Evolutionary conservation across 2,888 invertebrate genomes (phyloP).

Genomic region (Synanthedon myopaeformis): DNA sequence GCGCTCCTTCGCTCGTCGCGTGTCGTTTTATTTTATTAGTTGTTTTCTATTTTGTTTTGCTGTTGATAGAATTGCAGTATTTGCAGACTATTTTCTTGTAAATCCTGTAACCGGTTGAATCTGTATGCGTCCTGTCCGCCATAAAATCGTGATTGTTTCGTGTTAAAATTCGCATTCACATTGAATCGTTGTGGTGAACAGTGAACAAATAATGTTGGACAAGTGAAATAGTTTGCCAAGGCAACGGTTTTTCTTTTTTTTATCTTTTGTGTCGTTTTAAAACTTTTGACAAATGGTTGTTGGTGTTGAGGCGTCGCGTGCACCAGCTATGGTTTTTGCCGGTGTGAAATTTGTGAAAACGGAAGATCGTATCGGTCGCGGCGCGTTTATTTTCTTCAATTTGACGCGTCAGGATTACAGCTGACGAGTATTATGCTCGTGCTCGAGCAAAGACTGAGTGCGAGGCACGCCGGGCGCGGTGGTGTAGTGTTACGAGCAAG

Average conservation of each 20-base stretch:
- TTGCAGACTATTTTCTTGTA: slow-evolving; percentile 1
- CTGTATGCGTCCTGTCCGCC: too few species aligned
- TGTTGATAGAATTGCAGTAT: slow-evolving; percentile 4
- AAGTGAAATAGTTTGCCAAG: slow-evolving; percentile 32
- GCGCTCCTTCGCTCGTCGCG: slow-evolving; percentile 28
- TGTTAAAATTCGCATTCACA: too few species aligned
- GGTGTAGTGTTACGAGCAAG: slow-evolving; percentile 50
- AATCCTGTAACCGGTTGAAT: slow-evolving; percentile 1
- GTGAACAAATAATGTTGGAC: slow-evolving; percentile 68
- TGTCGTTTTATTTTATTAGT: slow-evolving; percentile 20
- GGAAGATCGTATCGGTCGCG: slow-evolving; percentile 44
- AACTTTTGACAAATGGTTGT: slow-evolving; percentile 21
- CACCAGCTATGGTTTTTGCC: slow-evolving; percentile 58
- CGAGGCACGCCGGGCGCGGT: slow-evolving; percentile 47
- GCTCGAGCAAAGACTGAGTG: slow-evolving; percentile 61
- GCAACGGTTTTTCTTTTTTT: neutral
- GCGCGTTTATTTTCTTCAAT: slow-evolving; percentile 61
- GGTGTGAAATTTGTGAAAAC: slow-evolving; percentile 15
- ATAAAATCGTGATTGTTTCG: too few species aligned
- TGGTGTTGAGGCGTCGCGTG: slow-evolving; percentile 41
- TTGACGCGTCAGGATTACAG: slow-evolving; percentile 62
- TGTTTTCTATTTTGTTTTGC: slow-evolving; percentile 30
- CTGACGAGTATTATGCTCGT: slow-evolving; percentile 67
- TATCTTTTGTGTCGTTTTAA: neutral
- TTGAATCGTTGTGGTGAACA: neutral